Percentiles rank a stretch among this genome's conserved stretches.
phyloP scores from a whole-genome alignment of 2,113 vertebrate genomes.

The Bubo scandiacus region DNA sequence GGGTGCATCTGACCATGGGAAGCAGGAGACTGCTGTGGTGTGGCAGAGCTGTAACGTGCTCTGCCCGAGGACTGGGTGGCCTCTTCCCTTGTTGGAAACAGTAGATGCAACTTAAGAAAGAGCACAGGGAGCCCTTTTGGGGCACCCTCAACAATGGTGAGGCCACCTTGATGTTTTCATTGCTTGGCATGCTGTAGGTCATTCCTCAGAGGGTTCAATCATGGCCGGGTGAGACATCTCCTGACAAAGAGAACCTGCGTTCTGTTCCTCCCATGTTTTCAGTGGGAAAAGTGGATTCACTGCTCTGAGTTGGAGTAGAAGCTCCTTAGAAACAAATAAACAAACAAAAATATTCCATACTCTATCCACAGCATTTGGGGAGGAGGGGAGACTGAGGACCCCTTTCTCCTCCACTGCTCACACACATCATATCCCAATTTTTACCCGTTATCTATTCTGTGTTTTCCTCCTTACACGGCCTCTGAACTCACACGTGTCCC shows the following conservation, averaged over 20 bases:
- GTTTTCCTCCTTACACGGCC: background rate
- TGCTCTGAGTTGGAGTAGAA: background rate
- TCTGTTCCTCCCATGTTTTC: background rate
- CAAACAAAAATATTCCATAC: background rate
- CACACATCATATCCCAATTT: background rate
- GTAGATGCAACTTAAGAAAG: background rate
- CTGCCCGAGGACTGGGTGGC: background rate
- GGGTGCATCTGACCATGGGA: background rate
- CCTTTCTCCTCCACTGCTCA: background rate
- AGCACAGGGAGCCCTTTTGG: background rate
- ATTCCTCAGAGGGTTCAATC: rapidly evolving
- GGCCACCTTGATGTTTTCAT: background rate
- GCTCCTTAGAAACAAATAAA: background rate
- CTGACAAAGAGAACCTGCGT: background rate
- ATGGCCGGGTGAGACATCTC: background rate
- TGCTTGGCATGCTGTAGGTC: background rate
- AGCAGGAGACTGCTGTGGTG: background rate
- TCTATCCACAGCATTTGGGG: rapidly evolving
- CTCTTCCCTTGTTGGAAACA: background rate
- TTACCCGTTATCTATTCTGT: rapidly evolving
- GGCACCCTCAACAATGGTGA: rapidly evolving
- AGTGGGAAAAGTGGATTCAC: background rate
- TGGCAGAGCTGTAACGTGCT: background rate
- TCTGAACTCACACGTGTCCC: background rate
- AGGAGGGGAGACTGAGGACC: background rate